These are phyloP conservation scores for Labeo catla DNA, from an alignment of 2,113 vertebrate species.

Conservation along the genomic window DNA sequence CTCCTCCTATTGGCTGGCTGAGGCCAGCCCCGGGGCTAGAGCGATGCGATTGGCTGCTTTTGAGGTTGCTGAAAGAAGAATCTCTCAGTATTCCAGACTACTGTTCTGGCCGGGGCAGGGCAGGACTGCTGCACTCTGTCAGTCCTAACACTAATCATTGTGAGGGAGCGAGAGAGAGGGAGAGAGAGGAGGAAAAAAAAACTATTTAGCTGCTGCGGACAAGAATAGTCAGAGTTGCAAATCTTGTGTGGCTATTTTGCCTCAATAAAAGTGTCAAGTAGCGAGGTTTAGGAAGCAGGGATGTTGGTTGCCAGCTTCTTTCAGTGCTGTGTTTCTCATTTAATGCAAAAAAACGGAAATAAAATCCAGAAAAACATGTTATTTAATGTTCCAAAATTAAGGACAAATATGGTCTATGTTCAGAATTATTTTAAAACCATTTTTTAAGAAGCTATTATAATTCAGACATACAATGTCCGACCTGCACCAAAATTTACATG, in stretches of 20 bases:
- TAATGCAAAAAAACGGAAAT: neutral
- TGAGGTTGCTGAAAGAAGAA: slow-evolving; percentile 83
- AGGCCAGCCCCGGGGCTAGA: slow-evolving; percentile 70
- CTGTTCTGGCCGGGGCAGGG: slow-evolving; percentile 75
- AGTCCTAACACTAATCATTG: slow-evolving; percentile 50
- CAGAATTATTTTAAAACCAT: neutral
- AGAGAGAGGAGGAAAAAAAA: neutral
- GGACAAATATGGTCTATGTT: neutral
- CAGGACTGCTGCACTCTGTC: slow-evolving; percentile 51
- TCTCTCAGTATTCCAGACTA: slow-evolving; percentile 79
- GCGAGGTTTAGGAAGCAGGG: slow-evolving; percentile 1
- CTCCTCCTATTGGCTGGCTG: slow-evolving; percentile 79
- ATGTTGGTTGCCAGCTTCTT: neutral
- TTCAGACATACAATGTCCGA: too few relatives aligned
- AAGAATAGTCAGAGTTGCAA: slow-evolving; percentile 38
- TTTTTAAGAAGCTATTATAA: too few relatives aligned
- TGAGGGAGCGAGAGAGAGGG: neutral
- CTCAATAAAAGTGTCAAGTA: slow-evolving; percentile 25
- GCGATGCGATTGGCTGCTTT: slow-evolving; percentile 81
- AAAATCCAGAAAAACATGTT: neutral
- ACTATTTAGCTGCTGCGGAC: slow-evolving; percentile 10
- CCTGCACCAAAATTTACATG: too few relatives aligned
- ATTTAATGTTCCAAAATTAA: neutral
- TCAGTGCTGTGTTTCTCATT: neutral
- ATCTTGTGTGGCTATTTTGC: slow-evolving; percentile 40